Conservation (phyloP, 2,797 vertebrate genomes). For the Myiotriccus ornatus region DNA sequence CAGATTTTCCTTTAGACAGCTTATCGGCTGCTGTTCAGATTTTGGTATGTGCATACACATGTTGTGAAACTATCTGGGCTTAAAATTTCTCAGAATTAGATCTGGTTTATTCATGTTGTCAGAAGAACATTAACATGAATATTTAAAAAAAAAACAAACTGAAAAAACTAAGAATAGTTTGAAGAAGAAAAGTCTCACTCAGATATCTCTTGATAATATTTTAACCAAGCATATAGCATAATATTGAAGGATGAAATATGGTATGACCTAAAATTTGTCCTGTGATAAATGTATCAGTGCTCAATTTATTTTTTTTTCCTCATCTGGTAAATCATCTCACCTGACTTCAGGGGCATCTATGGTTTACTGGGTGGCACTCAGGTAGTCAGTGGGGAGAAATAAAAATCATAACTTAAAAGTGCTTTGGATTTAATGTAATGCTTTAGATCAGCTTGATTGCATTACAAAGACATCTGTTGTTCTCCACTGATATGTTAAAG, state of each 20-base stretch:
- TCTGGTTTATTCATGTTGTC: neutral
- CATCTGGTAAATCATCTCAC: neutral
- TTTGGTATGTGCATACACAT: conserved; percentile 81
- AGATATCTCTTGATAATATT: neutral
- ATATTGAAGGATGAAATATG: neutral
- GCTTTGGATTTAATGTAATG: neutral
- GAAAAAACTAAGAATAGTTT: neutral
- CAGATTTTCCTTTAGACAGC: conserved; percentile 95
- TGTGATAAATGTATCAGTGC: neutral
- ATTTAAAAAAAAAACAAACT: neutral
- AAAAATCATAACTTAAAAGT: neutral
- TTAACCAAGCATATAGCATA: neutral
- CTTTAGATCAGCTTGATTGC: neutral
- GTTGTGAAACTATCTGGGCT: neutral
- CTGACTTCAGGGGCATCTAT: neutral
- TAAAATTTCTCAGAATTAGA: neutral
- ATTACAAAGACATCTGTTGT: neutral
- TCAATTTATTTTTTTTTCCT: neutral
- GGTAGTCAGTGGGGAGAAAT: neutral
- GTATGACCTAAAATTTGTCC: neutral
- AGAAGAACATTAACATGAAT: neutral
- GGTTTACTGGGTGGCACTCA: neutral
- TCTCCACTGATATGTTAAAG: neutral
- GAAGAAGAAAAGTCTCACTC: neutral
- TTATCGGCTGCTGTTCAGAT: conserved; percentile 85